These are phyloP conservation scores for Pagrus major DNA, from an alignment of 2,113 vertebrate genomes.

Conservation along the genomic window DNA sequence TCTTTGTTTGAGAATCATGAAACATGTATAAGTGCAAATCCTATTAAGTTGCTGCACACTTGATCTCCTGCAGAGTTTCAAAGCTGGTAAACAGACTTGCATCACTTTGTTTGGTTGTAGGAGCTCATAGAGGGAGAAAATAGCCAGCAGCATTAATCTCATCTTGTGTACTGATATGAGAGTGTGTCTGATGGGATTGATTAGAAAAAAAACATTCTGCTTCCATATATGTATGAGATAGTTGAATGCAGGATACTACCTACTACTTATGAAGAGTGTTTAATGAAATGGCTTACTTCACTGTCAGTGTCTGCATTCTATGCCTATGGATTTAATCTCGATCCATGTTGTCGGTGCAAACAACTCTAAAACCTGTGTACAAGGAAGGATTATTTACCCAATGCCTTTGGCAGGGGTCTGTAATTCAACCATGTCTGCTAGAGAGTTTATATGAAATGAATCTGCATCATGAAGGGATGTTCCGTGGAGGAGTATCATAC, in stretches of 20 bases:
- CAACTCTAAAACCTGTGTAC: background rate
- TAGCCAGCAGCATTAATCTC: constrained; percentile 48
- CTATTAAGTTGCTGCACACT: constrained; percentile 45
- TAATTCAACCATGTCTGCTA: background rate
- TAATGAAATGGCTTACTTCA: background rate
- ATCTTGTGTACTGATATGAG: constrained; percentile 23
- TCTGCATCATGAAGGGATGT: background rate
- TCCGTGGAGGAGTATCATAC: background rate
- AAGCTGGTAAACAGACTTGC: constrained; percentile 54
- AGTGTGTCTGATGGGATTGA: constrained; percentile 35
- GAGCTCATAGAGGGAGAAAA: constrained; percentile 30
- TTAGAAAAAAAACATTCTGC: constrained; percentile 12
- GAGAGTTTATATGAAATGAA: constrained; percentile 11
- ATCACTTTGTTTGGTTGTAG: constrained; percentile 55
- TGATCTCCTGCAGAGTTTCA: constrained; percentile 43
- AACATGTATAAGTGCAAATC: constrained; percentile 45
- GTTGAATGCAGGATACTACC: constrained; percentile 21
- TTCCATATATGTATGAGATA: constrained; percentile 3
- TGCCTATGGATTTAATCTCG: background rate
- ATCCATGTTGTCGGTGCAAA: background rate
- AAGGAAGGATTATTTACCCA: background rate
- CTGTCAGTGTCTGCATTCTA: background rate
- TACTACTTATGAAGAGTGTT: constrained; percentile 5
- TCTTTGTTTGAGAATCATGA: constrained; percentile 21
- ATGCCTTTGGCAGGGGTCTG: background rate